Evolutionary conservation across 2,113 vertebrate genomes (phyloP).

Genomic region (Marcusenius ussheri): DNA sequence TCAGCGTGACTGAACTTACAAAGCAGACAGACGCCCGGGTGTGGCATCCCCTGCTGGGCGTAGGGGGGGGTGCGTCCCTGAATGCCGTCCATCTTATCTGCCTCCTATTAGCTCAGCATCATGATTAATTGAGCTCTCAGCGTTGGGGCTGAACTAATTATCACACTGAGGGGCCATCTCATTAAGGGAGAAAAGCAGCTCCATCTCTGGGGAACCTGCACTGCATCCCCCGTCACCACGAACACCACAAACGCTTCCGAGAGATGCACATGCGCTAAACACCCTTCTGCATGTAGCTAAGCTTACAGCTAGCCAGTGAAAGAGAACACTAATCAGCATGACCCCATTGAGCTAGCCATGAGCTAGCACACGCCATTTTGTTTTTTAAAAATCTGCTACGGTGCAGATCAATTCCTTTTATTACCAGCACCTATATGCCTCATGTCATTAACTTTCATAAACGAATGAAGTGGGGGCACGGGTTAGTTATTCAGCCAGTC

Average conservation of each 20-base stretch:
- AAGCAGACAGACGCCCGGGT: not conserved
- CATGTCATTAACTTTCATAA: not conserved
- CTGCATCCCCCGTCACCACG: constrained; percentile 23
- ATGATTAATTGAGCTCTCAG: constrained; percentile 68
- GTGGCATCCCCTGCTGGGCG: not conserved
- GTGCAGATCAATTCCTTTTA: not conserved
- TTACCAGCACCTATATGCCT: not conserved
- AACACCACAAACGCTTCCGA: not conserved
- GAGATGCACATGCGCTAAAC: not conserved
- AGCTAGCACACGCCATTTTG: not conserved
- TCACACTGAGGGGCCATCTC: constrained; percentile 59
- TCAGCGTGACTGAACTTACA: not conserved
- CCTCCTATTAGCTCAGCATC: constrained; percentile 54
- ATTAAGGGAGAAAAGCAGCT: constrained; percentile 50
- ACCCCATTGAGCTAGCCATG: not conserved
- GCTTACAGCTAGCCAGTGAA: not conserved
- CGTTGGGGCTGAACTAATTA: constrained; percentile 74
- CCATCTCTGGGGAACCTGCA: constrained; percentile 43
- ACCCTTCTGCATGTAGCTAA: not conserved
- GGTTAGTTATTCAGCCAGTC: not conserved
- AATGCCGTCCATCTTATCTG: constrained; percentile 59
- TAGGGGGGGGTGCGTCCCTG: not conserved
- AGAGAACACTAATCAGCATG: not conserved
- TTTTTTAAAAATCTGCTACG: not conserved
- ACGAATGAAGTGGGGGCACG: not conserved